Evolutionary conservation across 2,888 invertebrate genomes (phyloP), one percentile per base, ranked within the genome.

Genomic region (Blera fallax): DNA sequence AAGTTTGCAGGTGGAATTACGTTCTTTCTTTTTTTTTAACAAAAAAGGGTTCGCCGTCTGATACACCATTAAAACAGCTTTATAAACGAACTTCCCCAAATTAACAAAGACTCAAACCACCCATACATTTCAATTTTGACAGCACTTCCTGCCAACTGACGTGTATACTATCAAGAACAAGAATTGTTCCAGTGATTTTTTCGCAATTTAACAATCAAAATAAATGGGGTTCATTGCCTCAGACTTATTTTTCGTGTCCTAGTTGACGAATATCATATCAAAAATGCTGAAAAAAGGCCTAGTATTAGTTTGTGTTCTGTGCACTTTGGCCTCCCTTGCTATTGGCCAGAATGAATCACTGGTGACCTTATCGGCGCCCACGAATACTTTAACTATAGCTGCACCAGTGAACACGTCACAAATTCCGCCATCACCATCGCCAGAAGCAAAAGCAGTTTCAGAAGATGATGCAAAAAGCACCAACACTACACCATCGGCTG

Each of bases 401-500:
- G 43, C 74, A 24, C 48, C 64, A 27, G 40, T 14, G n/a, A 84
- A 67, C 56, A 74, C n/a, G 65, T 69, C 8, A 50, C 76, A 52
- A 27, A 77, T 10, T 7, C 64, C 14, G 21, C 83, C 14, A 3
- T 40, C 65, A 4, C 11, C 50, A 6, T 40, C 45, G 40, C 32
- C 16, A 10, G 64, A 56, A 7, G 24, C 18, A 1, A 77, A 62
- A 2, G 21, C 43, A 0, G 7, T 52, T 8, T n/a, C 40, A 2
- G 60, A 72, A 34, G 60, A 32, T 56, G 72, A 74, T 3, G 69
- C 2, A 0, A 83, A 79, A 24, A 74, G 45, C 29, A 72, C 70
- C 0, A 87, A 83, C 0, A 89, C 94, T 1, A 93, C 94, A 1
- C 93, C 94, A 40, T 95, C 95, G 0, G 95, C 95, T 0, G 96